Evolutionary conservation across 2,797 vertebrate genomes (phyloP), one percentile per base, ranked within the genome.

Genomic region (Chloroceryle inda): DNA sequence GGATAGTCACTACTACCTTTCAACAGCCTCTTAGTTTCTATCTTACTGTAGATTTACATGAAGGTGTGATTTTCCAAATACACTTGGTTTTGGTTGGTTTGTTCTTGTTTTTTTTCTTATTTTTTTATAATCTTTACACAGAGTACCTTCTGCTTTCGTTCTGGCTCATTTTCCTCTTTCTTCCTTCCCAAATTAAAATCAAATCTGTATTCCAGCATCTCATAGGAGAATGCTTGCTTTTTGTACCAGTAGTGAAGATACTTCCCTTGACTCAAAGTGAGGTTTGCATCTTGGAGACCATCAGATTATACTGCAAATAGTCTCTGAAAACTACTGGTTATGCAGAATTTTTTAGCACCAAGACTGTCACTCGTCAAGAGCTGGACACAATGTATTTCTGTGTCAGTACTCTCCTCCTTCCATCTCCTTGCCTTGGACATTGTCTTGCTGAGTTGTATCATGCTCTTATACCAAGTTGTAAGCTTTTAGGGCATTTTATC

Each of bases 381-480:
- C 33, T 78, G 52, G 52, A 55, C 2, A 8, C 11, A 37, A 4
- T 42, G 7, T 72, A 47, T 47, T 78, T 90, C 40, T 4, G 2
- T 29, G 29, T 72, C 52, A 50, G 29, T 77, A 31, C 23, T 68
- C 37, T 50, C 5, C 19, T 77, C 31, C 17, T 72, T 81, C 64
- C 18, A 6, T 78, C 63, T 69, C 17, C 9, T 27, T 74, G 6
- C 68, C 44, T 89, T 85, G 44, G 58, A 35, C 10, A 1, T 82
- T 59, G 58, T 59, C 40, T 63, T 82, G 35, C 13, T 59, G 67
- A 88, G 49, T 85, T 21, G 9, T 44, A 10, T 59, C 21, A 13
- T n/a, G 31, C 14, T 64, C 7, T 33, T 73, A 37, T 1, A 33
- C 0, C 0, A 4, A 69, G 12, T 18, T 59, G 13, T 64, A 50